Percentiles rank a stretch among this genome's conserved stretches.
Evolutionary conservation across 35 echinoderm and acorn worm genomes (phyloP).

Genomic region (Amphiura filiformis): DNA sequence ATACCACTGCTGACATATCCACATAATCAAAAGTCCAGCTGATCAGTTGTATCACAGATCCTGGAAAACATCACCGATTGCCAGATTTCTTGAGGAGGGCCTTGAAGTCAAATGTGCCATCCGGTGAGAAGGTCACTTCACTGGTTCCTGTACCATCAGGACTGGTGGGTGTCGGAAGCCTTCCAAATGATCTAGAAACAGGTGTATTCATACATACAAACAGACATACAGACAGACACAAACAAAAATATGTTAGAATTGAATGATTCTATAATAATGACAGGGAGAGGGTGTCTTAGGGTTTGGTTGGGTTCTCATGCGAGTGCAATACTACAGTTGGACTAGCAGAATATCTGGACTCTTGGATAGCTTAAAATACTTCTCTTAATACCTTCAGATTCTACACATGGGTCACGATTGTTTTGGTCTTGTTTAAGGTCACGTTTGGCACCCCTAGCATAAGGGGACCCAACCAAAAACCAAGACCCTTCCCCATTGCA

Average conservation of each 20-base stretch:
- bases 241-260: neutral
- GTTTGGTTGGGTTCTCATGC: neutral
- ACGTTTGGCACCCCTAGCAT: no score
- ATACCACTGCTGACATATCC: no score
- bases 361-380: neutral
- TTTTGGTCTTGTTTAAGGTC: no score
- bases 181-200: neutral
- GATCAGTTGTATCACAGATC: neutral
- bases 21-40: neutral
- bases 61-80: neutral
- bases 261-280: no score
- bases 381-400: neutral
- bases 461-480: no score
- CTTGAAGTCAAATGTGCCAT: neutral
- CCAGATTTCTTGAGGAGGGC: neutral
- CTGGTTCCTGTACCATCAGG: neutral
- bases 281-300: no score
- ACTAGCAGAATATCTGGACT: neutral
- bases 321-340: neutral
- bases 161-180: neutral
- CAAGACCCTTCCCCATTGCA: no score
- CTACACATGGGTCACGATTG: no score
- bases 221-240: neutral
- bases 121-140: neutral
- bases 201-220: neutral